phyloP scores from a whole-genome alignment of 92 coral and sea anemone genomes.

The Bergia puertoricense region DNA sequence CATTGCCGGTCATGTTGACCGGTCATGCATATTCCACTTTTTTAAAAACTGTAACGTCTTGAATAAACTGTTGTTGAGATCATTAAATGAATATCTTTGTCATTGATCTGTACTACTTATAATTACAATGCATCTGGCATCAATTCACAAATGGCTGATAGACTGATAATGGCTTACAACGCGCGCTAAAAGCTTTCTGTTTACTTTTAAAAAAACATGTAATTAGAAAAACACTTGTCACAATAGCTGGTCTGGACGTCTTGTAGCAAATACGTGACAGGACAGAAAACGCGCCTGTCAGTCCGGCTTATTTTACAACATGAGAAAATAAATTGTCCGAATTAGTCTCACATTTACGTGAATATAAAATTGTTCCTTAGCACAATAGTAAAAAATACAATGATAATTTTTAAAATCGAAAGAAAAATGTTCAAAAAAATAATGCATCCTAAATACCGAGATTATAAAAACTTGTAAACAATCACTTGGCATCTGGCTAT shows the following conservation, averaged over 20 bases:
- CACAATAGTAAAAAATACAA: no score
- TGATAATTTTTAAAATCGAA: slow-evolving; percentile 3
- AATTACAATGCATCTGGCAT: not conserved
- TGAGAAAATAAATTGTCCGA: slow-evolving; percentile 3
- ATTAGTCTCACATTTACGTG: not conserved
- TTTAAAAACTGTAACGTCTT: slow-evolving; percentile 5
- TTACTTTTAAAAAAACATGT: not conserved
- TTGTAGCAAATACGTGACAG: slow-evolving; percentile 31
- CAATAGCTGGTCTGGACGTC: slow-evolving; percentile 24
- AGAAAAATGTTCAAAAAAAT: slow-evolving; percentile 5
- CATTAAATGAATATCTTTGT: slow-evolving; percentile 28
- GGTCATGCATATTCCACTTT: slow-evolving; percentile 21
- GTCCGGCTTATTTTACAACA: slow-evolving; percentile 9
- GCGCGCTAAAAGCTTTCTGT: no score
- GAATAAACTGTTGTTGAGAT: slow-evolving; percentile 25
- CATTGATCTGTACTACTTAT: slow-evolving; percentile 16
- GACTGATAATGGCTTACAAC: slow-evolving; percentile 17
- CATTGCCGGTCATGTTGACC: not conserved
- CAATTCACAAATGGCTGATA: slow-evolving; percentile 5
- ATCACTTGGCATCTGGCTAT: slow-evolving; percentile 19
- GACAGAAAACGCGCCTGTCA: slow-evolving; percentile 32
- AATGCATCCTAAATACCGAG: slow-evolving; percentile 24
- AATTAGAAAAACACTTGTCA: slow-evolving; percentile 29
- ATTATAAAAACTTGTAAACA: slow-evolving; percentile 33
- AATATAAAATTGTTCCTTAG: not conserved